Evolutionary conservation across 2,113 vertebrate species (phyloP).

Genomic region (Channa argus): DNA sequence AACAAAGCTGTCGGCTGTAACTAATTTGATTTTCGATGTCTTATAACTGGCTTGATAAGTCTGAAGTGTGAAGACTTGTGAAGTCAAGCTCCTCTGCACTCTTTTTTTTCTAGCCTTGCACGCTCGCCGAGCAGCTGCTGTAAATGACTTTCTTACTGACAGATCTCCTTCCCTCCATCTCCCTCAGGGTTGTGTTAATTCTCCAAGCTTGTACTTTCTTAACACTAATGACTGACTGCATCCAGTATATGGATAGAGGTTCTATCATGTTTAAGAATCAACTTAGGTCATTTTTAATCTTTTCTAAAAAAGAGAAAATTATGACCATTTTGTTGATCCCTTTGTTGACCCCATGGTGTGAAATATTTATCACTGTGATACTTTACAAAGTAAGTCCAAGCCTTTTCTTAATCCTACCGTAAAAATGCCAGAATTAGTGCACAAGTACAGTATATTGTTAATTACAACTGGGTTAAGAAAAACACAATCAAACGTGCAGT

Average conservation of each 20-base stretch:
- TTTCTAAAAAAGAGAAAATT: slow-evolving; percentile 1
- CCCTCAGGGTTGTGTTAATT: slow-evolving; percentile 60
- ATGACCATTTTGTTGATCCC: slow-evolving; percentile 9
- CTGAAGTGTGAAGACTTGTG: slow-evolving; percentile 60
- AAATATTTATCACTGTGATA: slow-evolving; percentile 8
- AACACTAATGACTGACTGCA: slow-evolving; percentile 59
- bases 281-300: slow-evolving; percentile 28
- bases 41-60: slow-evolving; percentile 61
- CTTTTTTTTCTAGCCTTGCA: slow-evolving; percentile 22
- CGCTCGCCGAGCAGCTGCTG: slow-evolving; percentile 53
- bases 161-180: slow-evolving; percentile 49
- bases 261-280: slow-evolving; percentile 35
- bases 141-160: slow-evolving; percentile 72
- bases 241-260: slow-evolving; percentile 36
- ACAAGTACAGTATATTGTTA: neutral
- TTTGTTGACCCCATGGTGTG: neutral
- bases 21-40: slow-evolving; percentile 71
- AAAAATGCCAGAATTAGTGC: neutral
- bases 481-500: neutral
- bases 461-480: neutral
- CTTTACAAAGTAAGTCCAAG: slow-evolving; percentile 13
- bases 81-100: slow-evolving; percentile 49
- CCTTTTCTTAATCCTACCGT: neutral
- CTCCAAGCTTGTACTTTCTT: slow-evolving; percentile 53
- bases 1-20: slow-evolving; percentile 71